Evolutionary conservation across 2,797 vertebrate species (phyloP).

Genomic region (Pseudochirops corinnae): DNA sequence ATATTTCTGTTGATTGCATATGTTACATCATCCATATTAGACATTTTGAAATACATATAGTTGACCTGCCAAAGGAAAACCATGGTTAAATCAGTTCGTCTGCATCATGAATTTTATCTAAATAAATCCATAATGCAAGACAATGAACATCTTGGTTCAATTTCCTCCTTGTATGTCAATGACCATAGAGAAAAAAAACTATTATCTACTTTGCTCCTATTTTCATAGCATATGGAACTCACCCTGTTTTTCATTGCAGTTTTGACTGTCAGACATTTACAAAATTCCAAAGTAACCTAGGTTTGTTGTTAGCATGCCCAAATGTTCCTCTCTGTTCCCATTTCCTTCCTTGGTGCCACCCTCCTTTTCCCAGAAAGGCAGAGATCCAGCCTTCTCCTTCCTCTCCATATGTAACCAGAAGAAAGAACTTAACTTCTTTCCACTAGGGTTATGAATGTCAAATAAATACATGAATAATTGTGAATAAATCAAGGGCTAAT

Average conservation of each 20-base stretch:
- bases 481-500: background rate
- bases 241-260: background rate
- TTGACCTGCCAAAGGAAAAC: background rate
- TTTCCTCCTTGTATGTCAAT: background rate
- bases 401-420: background rate
- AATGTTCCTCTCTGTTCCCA: background rate
- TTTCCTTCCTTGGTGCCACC: background rate
- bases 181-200: background rate
- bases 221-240: background rate
- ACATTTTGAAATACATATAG: background rate
- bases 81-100: background rate
- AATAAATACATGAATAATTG: background rate
- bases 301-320: background rate
- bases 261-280: background rate
- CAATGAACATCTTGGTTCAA: background rate
- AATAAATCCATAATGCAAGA: background rate
- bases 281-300: background rate
- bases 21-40: background rate
- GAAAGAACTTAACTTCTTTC: background rate
- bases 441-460: background rate
- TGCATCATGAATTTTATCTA: background rate
- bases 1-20: background rate
- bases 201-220: background rate
- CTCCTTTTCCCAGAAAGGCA: background rate
- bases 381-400: background rate